phyloP scores from a whole-genome alignment of 2,797 vertebrate genomes.

The Sebastes paucispinis region DNA sequence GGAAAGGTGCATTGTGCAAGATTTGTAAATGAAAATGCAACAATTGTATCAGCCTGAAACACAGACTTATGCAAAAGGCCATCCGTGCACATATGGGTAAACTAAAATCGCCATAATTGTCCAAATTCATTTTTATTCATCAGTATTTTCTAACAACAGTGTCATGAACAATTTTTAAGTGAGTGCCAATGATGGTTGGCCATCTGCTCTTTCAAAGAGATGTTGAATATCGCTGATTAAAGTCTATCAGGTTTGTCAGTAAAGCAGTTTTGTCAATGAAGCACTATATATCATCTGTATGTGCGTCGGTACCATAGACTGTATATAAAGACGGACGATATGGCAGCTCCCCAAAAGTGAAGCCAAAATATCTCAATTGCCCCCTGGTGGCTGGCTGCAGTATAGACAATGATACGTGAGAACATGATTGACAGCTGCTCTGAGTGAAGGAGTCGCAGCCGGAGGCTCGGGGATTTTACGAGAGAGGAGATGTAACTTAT shows the following conservation, averaged over 20 bases:
- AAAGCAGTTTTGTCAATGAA: not conserved
- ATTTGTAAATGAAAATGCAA: not conserved
- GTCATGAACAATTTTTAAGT: not conserved
- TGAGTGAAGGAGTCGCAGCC: no score
- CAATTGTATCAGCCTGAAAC: not conserved
- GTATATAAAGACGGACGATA: no score
- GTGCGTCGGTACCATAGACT: no score
- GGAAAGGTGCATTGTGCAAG: not conserved
- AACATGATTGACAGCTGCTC: no score
- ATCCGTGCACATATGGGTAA: not conserved
- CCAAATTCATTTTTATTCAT: not conserved
- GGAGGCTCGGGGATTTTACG: no score
- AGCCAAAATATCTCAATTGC: no score
- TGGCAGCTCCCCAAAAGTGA: no score
- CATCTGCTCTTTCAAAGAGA: not conserved
- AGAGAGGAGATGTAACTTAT: no score
- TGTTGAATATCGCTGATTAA: no score
- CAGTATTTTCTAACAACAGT: not conserved
- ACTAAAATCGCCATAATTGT: not conserved
- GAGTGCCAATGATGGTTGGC: not conserved
- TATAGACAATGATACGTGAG: no score
- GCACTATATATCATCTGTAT: no score
- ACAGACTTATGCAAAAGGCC: not conserved
- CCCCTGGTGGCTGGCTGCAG: no score
- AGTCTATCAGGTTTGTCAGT: not conserved